Evolutionary conservation across 2,113 vertebrate genomes (phyloP).

Genomic region (Chitala chitala): DNA sequence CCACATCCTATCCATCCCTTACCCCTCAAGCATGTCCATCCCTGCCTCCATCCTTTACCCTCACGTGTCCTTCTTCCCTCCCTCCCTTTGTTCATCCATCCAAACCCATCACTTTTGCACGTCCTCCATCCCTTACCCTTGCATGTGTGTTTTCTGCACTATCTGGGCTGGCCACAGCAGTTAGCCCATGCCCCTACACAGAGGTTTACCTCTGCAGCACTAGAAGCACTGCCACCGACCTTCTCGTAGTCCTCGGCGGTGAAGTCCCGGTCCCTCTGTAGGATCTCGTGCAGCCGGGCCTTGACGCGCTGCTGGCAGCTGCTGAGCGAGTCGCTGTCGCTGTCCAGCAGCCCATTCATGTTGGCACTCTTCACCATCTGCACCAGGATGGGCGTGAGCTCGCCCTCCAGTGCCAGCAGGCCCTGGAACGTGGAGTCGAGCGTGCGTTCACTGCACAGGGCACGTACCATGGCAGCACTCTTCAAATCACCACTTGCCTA

Average conservation of each 20-base stretch:
- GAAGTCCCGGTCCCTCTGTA: conserved; percentile 81
- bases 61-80: no score
- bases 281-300: conserved; percentile 79
- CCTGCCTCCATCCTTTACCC: no score
- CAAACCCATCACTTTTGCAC: no score
- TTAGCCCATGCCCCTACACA: no score
- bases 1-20: no score
- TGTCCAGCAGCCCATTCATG: conserved; percentile 85
- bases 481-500: conserved; percentile 38
- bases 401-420: conserved; percentile 77
- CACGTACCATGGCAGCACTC: background rate
- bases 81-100: no score
- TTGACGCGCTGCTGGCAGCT: conserved; percentile 84
- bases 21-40: no score
- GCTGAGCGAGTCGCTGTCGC: conserved; percentile 79
- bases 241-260: conserved; percentile 77
- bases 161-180: no score
- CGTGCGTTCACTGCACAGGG: background rate
- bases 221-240: conserved; percentile 50
- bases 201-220: background rate
- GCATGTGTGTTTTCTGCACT: no score
- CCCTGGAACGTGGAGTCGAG: conserved; percentile 54
- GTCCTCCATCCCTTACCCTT: no score
- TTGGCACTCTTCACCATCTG: conserved; percentile 91
- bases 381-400: conserved; percentile 83